Base-by-base conservation (phyloP, 2,888 invertebrate genomes). In the Timema podura region DNA sequence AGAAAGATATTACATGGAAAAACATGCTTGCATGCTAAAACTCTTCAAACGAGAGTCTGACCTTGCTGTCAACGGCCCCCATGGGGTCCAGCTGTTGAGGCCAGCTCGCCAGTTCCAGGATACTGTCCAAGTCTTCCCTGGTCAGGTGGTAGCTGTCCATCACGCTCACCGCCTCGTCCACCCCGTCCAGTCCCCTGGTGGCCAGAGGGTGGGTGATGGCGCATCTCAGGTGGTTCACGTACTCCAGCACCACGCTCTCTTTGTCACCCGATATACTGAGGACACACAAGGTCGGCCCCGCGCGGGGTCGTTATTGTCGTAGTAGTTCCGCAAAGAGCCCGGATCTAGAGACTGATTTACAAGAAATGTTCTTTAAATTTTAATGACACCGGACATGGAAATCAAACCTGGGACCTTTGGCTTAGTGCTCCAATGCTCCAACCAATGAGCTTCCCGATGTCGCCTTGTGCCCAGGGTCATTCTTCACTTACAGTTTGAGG, bases 61-160 rank as follows among this genome's bases (percentile, higher is more conserved):
- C 88, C 82, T 92, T 92, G 13, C 89, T 85, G 74, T 92, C 92
- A 45, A 99, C 84, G 72, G 86, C 81, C 66, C 89, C 86, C 83
- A 92, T 88, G 0, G 91, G 90, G 80, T 96, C 92, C 75, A 87
- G 86, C 76, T 87, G 86, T 54, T 88, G 89, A 0, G 93, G 90
- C 96, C 97, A 98, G 51, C 88, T 80, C 0, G 92, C 88, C 48
- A 98, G 80, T 78, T 99, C 98, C 10, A 91, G 83, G 46, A 99
- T 83, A 11, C 91, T 91, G 74, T 98, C 97, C 76, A 97, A 83
- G 80, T 99, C 99, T 77, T 98, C 98, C 71, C 95, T 86, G 68
- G 94, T 80, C 70, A 99, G 84, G 79, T 92, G 90, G 81, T 99
- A 99, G 7, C 89, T 83, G 78, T 91, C 89, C 83, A 98, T 87